Conservation (phyloP, 2,113 vertebrate species). For the Taxidea taxus region DNA sequence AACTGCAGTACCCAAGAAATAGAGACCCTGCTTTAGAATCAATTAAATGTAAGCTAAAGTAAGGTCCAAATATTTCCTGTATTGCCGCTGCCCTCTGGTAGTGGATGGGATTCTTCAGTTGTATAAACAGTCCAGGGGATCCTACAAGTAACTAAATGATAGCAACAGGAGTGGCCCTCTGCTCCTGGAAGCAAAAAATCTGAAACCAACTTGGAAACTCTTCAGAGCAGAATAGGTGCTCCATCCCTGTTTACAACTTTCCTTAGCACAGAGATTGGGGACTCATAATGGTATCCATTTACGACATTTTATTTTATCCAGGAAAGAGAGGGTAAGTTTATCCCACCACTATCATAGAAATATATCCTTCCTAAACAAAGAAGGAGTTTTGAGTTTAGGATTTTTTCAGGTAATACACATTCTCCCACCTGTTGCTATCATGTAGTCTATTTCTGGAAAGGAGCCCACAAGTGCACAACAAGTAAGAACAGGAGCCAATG, state of each 20-base stretch:
- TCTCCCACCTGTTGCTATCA: neutral
- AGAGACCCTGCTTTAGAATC: neutral
- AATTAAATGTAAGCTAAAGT: neutral
- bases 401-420: neutral
- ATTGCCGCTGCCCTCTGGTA: neutral
- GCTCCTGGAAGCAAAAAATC: neutral
- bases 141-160: neutral
- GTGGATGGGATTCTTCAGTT: neutral
- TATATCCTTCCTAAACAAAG: neutral
- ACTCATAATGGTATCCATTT: neutral
- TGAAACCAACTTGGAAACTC: neutral
- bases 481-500: neutral
- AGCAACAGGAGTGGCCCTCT: neutral
- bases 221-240: neutral
- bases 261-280: neutral
- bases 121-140: neutral
- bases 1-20: neutral
- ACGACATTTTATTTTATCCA: neutral
- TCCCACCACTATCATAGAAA: neutral
- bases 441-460: neutral
- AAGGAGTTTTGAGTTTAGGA: neutral
- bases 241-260: neutral
- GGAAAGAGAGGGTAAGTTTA: neutral
- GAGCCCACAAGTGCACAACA: too few species aligned
- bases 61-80: neutral